Base-by-base conservation (phyloP, 2,113 vertebrate genomes). In the Gymnorhina tibicen region DNA sequence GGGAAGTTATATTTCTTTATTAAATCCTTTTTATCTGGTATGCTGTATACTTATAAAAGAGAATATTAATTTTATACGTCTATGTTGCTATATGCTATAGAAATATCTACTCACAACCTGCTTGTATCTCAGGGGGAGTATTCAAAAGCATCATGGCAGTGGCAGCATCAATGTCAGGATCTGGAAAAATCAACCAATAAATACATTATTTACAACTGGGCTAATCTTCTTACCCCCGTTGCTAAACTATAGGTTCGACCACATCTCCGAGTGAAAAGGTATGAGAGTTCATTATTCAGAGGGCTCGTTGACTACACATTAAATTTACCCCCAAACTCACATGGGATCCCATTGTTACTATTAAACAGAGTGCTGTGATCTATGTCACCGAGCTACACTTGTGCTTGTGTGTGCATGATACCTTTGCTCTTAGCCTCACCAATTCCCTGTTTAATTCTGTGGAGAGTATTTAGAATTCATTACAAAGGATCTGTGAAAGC, bases 101-200 rank as follows among this genome's bases (percentile, higher is more conserved):
- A 98, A 97, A 93, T 97, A 98, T 98, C 97, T 98, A 98, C 98
- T 99, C 98, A 98, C 98, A 98, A 98, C 98, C 98, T 98, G 98
- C 98, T 97, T 98, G 98, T 98, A 98, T 98, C 97, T 98, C 98
- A 98, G 98, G 97, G 98, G 98, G 97, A 98, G 98, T 97, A 98
- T 98, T 98, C 98, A 98, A 98, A 98, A 98, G 98, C 98, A 98
- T 98, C 98, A 98, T 98, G 98, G 98, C 98, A 98, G 98, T 98
- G 97, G 98, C 98, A 96, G 98, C 98, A 96, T 98, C 98, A 98
- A 98, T 98, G 98, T 98, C 98, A 97, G 98, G 98, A 98, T 98
- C 98, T 98, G 98, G 98, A 98, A 98, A 98, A 98, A 97, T 98
- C 98, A 98, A 98, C 97, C 98, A 98, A 98, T 98, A 98, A 98